phyloP scores from a whole-genome alignment of 2,888 invertebrate genomes.

The Conomelus anceps region DNA sequence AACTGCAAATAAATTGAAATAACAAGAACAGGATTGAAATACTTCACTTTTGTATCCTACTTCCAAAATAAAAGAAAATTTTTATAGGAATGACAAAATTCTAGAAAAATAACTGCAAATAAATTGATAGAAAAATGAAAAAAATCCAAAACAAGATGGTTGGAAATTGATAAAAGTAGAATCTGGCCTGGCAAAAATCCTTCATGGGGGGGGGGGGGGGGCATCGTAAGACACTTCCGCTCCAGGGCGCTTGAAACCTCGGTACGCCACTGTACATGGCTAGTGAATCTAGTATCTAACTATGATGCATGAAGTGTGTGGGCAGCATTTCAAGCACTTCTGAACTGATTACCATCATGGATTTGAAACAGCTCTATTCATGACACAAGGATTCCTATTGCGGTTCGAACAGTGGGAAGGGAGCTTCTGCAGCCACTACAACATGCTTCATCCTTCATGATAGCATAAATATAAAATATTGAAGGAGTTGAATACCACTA shows the following conservation, averaged over 20 bases:
- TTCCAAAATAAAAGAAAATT: too few relatives aligned
- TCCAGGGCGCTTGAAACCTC: too few relatives aligned
- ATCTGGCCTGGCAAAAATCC: too few relatives aligned
- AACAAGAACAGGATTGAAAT: too few relatives aligned
- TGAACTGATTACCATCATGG: background rate
- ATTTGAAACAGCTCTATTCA: background rate
- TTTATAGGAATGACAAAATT: too few relatives aligned
- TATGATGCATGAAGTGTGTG: background rate
- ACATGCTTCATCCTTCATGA: background rate
- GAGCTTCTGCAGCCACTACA: background rate
- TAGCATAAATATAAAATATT: background rate
- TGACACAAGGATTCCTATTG: background rate
- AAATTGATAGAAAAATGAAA: too few relatives aligned
- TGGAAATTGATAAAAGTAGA: too few relatives aligned
- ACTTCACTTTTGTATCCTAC: too few relatives aligned
- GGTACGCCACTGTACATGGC: background rate
- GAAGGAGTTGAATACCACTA: background rate
- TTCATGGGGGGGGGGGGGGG: too few relatives aligned
- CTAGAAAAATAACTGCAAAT: too few relatives aligned
- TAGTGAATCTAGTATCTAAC: background rate
- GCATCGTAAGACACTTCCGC: background rate
- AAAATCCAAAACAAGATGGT: too few relatives aligned
- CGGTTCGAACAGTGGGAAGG: background rate
- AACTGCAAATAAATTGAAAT: too few relatives aligned
- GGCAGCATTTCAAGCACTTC: background rate